Conservation (phyloP, 2,797 vertebrate genomes). For the Aplochiton taeniatus region DNA sequence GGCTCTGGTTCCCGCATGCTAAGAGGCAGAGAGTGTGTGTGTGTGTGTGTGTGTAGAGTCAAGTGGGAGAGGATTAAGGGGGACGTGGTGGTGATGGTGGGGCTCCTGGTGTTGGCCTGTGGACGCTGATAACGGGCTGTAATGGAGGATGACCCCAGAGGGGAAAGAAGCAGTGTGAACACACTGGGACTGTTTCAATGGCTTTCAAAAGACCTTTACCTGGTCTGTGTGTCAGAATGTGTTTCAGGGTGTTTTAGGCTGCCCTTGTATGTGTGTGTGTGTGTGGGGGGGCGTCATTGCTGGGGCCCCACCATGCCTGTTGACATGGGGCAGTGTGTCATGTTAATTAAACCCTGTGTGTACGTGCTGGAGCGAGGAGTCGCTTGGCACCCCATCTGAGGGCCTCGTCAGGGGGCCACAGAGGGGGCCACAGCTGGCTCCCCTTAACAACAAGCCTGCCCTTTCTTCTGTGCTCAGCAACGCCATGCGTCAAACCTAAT, state of each 20-base stretch:
- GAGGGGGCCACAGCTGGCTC: slow-evolving; percentile 65
- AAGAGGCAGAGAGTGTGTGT: neutral
- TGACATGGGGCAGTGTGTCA: slow-evolving; percentile 42
- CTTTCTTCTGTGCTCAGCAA: slow-evolving; percentile 64
- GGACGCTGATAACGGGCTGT: neutral
- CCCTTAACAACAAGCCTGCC: slow-evolving; percentile 59
- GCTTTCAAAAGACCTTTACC: neutral
- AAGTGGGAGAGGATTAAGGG: neutral
- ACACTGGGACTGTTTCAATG: too few relatives aligned
- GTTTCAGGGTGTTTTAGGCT: neutral
- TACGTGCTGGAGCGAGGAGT: slow-evolving; percentile 32
- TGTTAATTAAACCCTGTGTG: slow-evolving; percentile 64
- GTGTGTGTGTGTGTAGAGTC: neutral
- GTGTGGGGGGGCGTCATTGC: neutral
- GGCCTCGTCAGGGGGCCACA: slow-evolving; percentile 48
- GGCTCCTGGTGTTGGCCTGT: neutral
- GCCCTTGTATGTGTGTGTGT: neutral
- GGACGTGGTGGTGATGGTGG: neutral
- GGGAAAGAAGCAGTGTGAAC: neutral
- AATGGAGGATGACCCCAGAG: too few relatives aligned
- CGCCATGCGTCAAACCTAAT: slow-evolving; percentile 65
- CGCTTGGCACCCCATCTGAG: slow-evolving; percentile 69
- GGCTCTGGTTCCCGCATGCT: slow-evolving; percentile 13
- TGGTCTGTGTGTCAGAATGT: neutral
- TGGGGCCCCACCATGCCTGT: slow-evolving; percentile 47